A percentile compares a stretch with the other conserved stretches of the same genome.
Conservation (phyloP, 2,888 invertebrate species). For the Lottia scabra region DNA sequence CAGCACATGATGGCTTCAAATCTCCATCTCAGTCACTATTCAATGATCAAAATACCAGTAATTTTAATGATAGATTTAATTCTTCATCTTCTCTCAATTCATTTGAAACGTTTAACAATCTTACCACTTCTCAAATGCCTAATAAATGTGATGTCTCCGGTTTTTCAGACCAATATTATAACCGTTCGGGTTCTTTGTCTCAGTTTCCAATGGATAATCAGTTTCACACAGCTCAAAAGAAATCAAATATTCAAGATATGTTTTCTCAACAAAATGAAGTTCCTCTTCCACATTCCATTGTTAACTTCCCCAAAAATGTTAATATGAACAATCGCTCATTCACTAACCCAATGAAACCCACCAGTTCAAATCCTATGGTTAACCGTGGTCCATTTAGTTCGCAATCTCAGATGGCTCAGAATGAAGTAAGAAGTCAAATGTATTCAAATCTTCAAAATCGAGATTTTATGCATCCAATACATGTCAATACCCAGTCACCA, state of each 20-base stretch:
- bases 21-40: background rate
- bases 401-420: conserved; percentile 5
- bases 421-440: conserved; percentile 7
- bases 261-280: background rate
- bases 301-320: background rate
- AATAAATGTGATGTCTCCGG: background rate
- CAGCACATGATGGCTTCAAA: background rate
- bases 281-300: background rate
- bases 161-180: background rate
- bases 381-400: conserved; percentile 4
- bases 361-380: conserved; percentile 6
- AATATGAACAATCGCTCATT: background rate
- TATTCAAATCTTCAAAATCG: conserved; percentile 1
- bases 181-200: background rate
- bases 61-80: background rate
- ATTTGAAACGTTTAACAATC: background rate
- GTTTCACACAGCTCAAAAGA: background rate
- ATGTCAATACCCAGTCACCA: conserved; percentile 21
- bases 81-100: background rate
- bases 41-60: background rate
- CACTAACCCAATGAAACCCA: background rate
- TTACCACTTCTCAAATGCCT: background rate
- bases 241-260: background rate
- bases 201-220: background rate
- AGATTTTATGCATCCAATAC: conserved; percentile 23